phyloP scores from a whole-genome alignment of 2,888 invertebrate species.

The Eledona agricola region DNA sequence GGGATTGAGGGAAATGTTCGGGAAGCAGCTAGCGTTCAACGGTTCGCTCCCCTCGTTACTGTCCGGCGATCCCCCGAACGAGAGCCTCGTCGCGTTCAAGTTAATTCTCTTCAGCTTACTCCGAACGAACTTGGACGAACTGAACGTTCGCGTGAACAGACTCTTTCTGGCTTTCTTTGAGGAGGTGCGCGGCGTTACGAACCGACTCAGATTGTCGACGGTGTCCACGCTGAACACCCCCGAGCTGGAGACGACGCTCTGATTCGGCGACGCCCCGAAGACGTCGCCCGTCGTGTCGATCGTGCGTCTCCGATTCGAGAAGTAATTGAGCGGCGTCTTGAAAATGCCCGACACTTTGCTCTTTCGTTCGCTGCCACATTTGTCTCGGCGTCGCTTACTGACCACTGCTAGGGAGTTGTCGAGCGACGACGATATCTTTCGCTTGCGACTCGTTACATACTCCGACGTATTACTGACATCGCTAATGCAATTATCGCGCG shows the following conservation, averaged over 20 bases:
- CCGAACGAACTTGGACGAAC: constrained; percentile 56
- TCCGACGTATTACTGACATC: constrained; percentile 38
- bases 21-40: constrained; percentile 58
- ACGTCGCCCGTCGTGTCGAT: constrained; percentile 53
- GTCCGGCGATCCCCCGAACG: constrained; percentile 49
- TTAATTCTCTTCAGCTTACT: constrained; percentile 49
- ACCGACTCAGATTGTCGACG: constrained; percentile 51
- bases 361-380: constrained; percentile 55
- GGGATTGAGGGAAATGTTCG: constrained; percentile 57
- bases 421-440: constrained; percentile 49
- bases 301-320: constrained; percentile 58
- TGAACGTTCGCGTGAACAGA: constrained; percentile 58
- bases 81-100: constrained; percentile 52
- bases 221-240: constrained; percentile 58
- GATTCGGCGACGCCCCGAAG: constrained; percentile 54
- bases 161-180: constrained; percentile 55
- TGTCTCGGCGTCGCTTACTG: constrained; percentile 51
- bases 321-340: constrained; percentile 58
- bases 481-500: constrained; percentile 47
- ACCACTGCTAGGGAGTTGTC: constrained; percentile 44
- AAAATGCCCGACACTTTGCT: constrained; percentile 57
- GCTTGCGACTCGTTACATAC: constrained; percentile 46
- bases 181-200: constrained; percentile 37
- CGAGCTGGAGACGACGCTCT: constrained; percentile 57
- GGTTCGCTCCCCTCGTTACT: constrained; percentile 46